Percentiles rank a stretch among this genome's conserved stretches.
Evolutionary conservation across 2,113 vertebrate genomes (phyloP).

Genomic region (Puma concolor): DNA sequence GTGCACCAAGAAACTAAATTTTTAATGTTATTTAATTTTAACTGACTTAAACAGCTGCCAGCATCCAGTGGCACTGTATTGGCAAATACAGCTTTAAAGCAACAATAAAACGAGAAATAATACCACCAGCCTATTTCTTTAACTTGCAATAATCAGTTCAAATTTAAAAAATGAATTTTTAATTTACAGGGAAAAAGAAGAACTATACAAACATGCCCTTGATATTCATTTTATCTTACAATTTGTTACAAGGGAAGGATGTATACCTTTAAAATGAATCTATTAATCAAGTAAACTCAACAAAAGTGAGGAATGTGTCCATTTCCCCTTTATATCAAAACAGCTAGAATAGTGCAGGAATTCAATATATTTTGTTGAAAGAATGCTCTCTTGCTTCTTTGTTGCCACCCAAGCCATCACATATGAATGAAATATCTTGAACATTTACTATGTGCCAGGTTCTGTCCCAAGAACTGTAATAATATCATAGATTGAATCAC

Average conservation of each 20-base stretch:
- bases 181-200: background rate
- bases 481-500: background rate
- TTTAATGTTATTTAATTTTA: background rate
- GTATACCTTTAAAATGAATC: background rate
- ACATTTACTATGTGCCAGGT: background rate
- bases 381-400: background rate
- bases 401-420: background rate
- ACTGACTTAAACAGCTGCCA: background rate
- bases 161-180: constrained; percentile 30
- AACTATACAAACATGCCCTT: background rate
- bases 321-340: background rate
- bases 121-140: background rate
- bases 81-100: background rate
- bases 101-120: background rate
- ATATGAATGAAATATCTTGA: background rate
- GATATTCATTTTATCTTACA: background rate
- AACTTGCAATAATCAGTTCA: background rate
- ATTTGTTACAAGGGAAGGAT: background rate
- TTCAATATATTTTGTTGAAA: background rate
- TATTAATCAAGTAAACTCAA: background rate
- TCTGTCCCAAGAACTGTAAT: background rate
- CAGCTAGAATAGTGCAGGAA: background rate
- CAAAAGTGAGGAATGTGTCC: background rate
- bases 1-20: background rate
- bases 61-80: background rate